Percentiles rank a stretch among this genome's conserved stretches.
phyloP scores from a whole-genome alignment of 1,140 invertebrate species.

The Brachionus asplanchnoidis region DNA sequence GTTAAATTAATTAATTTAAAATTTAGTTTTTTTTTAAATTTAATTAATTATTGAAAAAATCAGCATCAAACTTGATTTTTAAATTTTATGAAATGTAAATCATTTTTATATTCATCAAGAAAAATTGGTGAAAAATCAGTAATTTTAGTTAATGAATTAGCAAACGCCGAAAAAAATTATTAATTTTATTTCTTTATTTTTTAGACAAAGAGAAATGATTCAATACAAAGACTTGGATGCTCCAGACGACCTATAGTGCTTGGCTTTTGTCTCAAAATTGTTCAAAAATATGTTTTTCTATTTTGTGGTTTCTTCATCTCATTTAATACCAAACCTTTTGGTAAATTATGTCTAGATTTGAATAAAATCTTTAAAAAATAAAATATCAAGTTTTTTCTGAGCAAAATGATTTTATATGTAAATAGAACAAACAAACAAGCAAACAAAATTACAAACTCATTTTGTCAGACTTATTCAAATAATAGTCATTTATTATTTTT shows the following conservation, averaged over 20 bases:
- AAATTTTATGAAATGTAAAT: too few relatives aligned
- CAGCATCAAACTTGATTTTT: too few relatives aligned
- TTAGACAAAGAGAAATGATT: slow-evolving; percentile 32
- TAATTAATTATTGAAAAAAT: too few relatives aligned
- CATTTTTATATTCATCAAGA: too few relatives aligned
- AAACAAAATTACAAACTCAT: neutral
- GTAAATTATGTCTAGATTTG: slow-evolving; percentile 9
- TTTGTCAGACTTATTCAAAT: neutral
- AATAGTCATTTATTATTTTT: neutral
- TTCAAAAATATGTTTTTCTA: neutral
- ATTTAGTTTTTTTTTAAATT: too few relatives aligned
- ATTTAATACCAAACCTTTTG: slow-evolving; percentile 29
- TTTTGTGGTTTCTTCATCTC: neutral
- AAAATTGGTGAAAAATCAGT: too few relatives aligned
- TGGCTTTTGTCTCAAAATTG: neutral
- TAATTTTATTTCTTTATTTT: neutral
- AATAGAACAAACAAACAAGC: neutral
- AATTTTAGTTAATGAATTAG: too few relatives aligned
- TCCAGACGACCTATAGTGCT: neutral
- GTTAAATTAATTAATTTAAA: too few relatives aligned
- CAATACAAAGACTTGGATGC: slow-evolving; percentile 39
- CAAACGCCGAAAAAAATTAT: too few relatives aligned
- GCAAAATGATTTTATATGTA: neutral
- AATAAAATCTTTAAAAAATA: slow-evolving; percentile 6
- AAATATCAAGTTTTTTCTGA: neutral